phyloP scores from a whole-genome alignment of 1,140 invertebrate species.

The Pollicipes pollicipes region DNA sequence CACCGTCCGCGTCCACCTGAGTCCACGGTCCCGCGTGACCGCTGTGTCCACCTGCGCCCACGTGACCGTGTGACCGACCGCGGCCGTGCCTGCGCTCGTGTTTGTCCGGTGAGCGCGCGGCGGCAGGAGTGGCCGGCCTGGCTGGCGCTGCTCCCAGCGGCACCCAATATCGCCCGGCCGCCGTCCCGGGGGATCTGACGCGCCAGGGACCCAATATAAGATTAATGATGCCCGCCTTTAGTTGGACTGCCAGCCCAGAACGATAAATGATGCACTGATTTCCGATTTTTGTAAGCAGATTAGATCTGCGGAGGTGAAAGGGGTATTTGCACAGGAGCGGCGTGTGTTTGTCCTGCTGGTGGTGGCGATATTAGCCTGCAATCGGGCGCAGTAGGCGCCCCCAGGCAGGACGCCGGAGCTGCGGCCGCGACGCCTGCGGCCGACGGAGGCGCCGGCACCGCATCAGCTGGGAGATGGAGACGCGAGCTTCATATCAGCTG shows the following conservation, averaged over 20 bases:
- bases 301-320: slow-evolving; percentile 1
- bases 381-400: neutral
- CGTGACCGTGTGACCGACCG: too few relatives aligned
- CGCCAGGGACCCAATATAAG: neutral
- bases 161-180: neutral
- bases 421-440: too few relatives aligned
- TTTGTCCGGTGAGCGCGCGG: neutral
- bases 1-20: neutral
- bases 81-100: neutral
- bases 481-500: too few relatives aligned
- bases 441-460: too few relatives aligned
- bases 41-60: too few relatives aligned
- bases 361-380: neutral
- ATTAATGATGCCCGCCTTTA: neutral
- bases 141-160: neutral
- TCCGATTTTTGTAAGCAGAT: slow-evolving; percentile 2
- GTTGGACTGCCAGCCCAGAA: slow-evolving; percentile 1
- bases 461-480: too few relatives aligned
- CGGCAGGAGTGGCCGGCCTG: neutral
- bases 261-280: slow-evolving; percentile 2
- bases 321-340: slow-evolving; percentile 1
- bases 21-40: neutral
- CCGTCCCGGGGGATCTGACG: neutral
- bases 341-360: neutral
- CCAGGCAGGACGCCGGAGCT: too few relatives aligned